Percentiles rank a stretch among this genome's conserved stretches.
phyloP scores from a whole-genome alignment of 2,113 vertebrate genomes.

The Tangachromis dhanisi region DNA sequence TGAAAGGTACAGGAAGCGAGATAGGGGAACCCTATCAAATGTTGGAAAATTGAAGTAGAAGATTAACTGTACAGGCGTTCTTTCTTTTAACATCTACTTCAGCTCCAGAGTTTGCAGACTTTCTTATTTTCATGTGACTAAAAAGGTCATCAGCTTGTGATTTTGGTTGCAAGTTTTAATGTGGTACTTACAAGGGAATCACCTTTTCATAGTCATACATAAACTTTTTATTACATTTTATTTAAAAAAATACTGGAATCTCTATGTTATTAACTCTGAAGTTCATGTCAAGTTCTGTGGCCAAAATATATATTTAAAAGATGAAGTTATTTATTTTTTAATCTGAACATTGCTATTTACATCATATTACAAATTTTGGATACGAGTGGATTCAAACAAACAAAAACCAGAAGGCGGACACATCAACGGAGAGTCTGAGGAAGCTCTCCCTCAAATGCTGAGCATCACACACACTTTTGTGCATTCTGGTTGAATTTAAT shows the following conservation, averaged over 20 bases:
- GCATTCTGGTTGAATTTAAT: not conserved
- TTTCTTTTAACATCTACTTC: not conserved
- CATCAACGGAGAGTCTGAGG: not conserved
- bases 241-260: not conserved
- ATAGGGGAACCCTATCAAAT: constrained; percentile 25
- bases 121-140: not conserved
- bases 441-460: not conserved
- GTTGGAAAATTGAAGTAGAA: constrained; percentile 13
- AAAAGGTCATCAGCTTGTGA: not conserved
- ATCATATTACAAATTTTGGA: not conserved
- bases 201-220: not conserved
- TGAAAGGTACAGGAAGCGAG: constrained; percentile 35
- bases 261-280: not conserved
- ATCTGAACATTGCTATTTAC: not conserved
- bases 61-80: constrained; percentile 13
- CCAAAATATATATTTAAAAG: not conserved
- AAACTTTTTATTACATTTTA: not conserved
- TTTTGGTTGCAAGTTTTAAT: not conserved
- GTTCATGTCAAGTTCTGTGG: not conserved
- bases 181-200: not conserved
- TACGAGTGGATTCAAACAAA: not conserved
- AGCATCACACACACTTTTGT: not conserved
- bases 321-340: not conserved
- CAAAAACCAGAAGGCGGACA: not conserved
- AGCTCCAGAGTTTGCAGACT: not conserved